Evolutionary conservation across 2,113 vertebrate species (phyloP), one percentile per base, ranked within the genome.

Genomic region (Prunella fulvescens): DNA sequence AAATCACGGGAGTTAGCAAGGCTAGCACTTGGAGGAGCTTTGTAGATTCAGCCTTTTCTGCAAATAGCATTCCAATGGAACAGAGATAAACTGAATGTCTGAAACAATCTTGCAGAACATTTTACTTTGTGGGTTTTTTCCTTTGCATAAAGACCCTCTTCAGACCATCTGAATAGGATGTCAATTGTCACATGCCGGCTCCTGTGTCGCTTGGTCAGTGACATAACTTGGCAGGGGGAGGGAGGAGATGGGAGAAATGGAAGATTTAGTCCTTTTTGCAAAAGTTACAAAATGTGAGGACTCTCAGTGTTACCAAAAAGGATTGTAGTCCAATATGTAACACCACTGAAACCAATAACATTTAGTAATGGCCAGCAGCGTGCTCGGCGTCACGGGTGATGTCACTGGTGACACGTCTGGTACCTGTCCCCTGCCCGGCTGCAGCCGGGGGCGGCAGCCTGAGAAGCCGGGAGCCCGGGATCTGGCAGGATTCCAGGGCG

Each of bases 31-130:
- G 3, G 71, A 90, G 76, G 45, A 90, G 72, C 28, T 91, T 56
- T 96, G 85, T 87, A 92, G 76, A 93, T 93, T 96, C 92, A 93
- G 80, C 88, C 80, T 64, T 93, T 86, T 71, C 92, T 93, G 85
- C 71, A 86, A 90, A 54, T 51, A 86, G 29, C 81, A 88, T 90
- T 92, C 89, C 73, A 74, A 8, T 0, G 4, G 71, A 82, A 60
- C 12, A 81, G 69, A 85, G 85, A 84, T 88, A 92, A 95, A 81
- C 44, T 3, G 54, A 83, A 64, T 24, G 35, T 70, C 66, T 86
- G 81, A 81, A 93, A 81, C 60, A 81, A 24, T 83, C 82, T 50
- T 74, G n/a, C 56, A 72, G 44, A 69, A 71, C 81, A 56, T 77
- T 92, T 84, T 79, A 33, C 50, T 90, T 93, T 26, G 18, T 8